Conservation (phyloP, 2,113 vertebrate species). For the Gobiocypris rarus region DNA sequence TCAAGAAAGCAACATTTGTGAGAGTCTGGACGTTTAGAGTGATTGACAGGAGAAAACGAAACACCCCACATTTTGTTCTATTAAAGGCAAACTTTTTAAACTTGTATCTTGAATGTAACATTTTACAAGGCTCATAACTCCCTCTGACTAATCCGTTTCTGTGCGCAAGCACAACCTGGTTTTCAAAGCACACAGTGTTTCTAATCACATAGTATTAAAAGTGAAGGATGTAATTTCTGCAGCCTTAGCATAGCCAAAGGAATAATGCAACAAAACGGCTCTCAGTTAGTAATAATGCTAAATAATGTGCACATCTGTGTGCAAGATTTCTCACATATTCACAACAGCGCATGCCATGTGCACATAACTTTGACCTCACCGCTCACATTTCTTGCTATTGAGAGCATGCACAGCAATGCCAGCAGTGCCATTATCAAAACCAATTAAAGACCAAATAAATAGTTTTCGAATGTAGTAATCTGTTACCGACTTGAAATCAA, state of each 20-base stretch:
- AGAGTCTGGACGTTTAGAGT: not conserved
- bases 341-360: too few relatives aligned
- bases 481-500: too few relatives aligned
- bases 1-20: constrained; percentile 1
- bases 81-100: not conserved
- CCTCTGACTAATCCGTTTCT: not conserved
- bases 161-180: too few relatives aligned
- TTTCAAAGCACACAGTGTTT: too few relatives aligned
- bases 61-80: not conserved
- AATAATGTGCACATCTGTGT: too few relatives aligned
- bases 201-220: not conserved
- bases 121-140: not conserved
- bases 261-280: not conserved
- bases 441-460: too few relatives aligned
- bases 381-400: too few relatives aligned
- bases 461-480: too few relatives aligned
- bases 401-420: too few relatives aligned
- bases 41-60: not conserved
- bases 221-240: not conserved
- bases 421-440: too few relatives aligned
- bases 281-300: not conserved
- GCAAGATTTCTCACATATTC: too few relatives aligned
- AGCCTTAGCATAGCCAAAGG: not conserved
- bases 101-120: not conserved
- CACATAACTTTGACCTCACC: too few relatives aligned